Evolutionary conservation across 2,797 vertebrate genomes (phyloP).

Genomic region (Avahi laniger): DNA sequence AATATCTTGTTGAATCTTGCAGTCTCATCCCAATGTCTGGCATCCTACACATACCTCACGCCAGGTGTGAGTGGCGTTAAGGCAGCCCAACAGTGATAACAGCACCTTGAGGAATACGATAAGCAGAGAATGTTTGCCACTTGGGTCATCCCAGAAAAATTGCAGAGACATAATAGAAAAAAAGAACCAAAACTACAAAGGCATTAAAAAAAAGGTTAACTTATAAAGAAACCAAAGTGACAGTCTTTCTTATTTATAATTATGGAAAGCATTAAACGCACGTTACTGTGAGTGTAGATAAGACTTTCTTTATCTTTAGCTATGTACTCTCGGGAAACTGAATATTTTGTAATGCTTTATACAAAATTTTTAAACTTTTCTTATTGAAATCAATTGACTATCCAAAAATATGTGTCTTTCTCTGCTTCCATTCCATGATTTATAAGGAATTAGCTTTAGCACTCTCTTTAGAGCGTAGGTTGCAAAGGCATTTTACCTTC

Average conservation of each 20-base stretch:
- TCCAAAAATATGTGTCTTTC: not conserved
- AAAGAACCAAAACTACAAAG: not conserved
- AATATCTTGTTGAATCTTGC: not conserved
- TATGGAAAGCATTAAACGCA: not conserved
- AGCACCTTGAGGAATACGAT: constrained; percentile 31
- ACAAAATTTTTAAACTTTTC: not conserved
- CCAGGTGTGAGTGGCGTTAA: constrained; percentile 41
- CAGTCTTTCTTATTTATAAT: not conserved
- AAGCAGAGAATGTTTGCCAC: constrained; percentile 23
- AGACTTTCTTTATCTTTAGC: constrained; percentile 9
- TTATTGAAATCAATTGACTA: not conserved
- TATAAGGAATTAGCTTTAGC: constrained; percentile 52
- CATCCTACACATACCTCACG: not conserved
- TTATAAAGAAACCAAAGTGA: constrained; percentile 12
- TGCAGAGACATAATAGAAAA: constrained; percentile 35
- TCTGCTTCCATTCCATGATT: constrained; percentile 36
- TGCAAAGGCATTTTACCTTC: constrained; percentile 68
- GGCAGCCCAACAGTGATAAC: not conserved
- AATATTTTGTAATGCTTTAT: constrained; percentile 16
- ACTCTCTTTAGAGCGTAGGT: constrained; percentile 27
- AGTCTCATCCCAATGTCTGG: not conserved
- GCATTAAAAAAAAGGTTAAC: not conserved
- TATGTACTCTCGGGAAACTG: not conserved
- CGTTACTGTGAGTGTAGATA: not conserved
- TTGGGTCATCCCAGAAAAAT: constrained; percentile 37